Conservation (phyloP, 1,140 invertebrate genomes). For the Zeugodacus cucurbitae region DNA sequence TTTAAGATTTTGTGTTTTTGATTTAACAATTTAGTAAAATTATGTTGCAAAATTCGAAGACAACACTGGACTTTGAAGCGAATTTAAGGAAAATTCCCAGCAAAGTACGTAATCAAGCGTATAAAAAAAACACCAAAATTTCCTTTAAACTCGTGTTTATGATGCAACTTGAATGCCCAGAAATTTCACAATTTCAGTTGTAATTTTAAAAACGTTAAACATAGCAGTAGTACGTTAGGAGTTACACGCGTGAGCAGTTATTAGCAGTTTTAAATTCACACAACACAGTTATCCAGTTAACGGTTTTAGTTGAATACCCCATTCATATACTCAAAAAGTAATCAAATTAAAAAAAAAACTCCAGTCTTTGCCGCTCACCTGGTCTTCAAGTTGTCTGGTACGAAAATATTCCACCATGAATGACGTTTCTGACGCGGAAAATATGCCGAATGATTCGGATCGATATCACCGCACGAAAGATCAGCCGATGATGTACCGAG, state of each 20-base stretch:
- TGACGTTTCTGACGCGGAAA: constrained; percentile 77
- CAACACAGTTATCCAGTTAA: neutral
- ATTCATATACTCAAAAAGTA: neutral
- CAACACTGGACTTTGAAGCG: too few species aligned
- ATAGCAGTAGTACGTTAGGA: neutral
- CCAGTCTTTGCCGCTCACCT: constrained; percentile 65
- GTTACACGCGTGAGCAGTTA: neutral
- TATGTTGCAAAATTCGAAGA: too few species aligned
- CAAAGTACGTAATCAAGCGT: too few species aligned
- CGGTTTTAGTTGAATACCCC: neutral
- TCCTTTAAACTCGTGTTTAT: neutral
- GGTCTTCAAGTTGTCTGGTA: constrained; percentile 76
- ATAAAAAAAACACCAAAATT: neutral
- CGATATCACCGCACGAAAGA: constrained; percentile 53
- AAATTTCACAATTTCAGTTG: too few species aligned
- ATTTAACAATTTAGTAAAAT: too few species aligned
- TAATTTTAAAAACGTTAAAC: too few species aligned
- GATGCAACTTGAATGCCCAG: neutral
- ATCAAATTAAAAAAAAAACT: neutral
- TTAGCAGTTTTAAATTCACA: constrained; percentile 22
- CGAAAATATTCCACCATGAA: constrained; percentile 88
- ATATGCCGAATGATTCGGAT: constrained; percentile 58
- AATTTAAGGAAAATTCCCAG: too few species aligned
- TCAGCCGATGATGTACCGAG: constrained; percentile 47
- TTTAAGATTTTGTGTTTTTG: too few species aligned